These are phyloP conservation scores for Drosophila chauvacae DNA, from an alignment of 1,140 invertebrate genomes.

Conservation along the genomic window DNA sequence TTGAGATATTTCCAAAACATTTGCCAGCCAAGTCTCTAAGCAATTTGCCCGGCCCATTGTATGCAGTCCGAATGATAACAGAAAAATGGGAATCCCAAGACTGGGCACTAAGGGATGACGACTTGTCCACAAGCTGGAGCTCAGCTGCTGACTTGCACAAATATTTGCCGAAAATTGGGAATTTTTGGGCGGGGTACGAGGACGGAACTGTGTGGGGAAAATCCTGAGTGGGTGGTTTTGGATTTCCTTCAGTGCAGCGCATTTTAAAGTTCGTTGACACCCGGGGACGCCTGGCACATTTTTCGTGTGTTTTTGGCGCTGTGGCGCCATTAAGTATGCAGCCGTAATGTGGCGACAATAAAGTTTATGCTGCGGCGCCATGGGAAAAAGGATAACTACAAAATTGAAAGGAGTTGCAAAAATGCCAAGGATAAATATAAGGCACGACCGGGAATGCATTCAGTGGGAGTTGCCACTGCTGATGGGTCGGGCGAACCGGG, in stretches of 20 bases:
- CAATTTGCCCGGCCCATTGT: constrained; percentile 59
- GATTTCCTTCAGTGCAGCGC: constrained; percentile 29
- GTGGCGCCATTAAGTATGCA: constrained; percentile 76
- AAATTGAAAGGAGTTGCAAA: constrained; percentile 18
- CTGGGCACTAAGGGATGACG: constrained; percentile 34
- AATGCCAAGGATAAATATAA: constrained; percentile 13
- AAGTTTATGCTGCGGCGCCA: constrained; percentile 73
- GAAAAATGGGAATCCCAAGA: constrained; percentile 29
- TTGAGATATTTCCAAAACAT: constrained; percentile 82
- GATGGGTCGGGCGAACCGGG: constrained; percentile 2
- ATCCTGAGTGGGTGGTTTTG: constrained; percentile 30
- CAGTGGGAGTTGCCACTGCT: constrained; percentile 16
- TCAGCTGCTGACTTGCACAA: constrained; percentile 72
- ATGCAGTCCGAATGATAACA: constrained; percentile 74
- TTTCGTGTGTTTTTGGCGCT: constrained; percentile 36
- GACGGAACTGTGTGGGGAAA: background rate
- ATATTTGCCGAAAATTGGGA: constrained; percentile 68
- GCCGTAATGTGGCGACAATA: constrained; percentile 78
- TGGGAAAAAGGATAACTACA: constrained; percentile 1
- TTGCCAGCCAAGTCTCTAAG: constrained; percentile 62
- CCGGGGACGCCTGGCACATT: constrained; percentile 38
- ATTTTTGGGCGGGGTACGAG: constrained; percentile 9
- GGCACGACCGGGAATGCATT: background rate
- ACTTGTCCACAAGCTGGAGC: constrained; percentile 26
- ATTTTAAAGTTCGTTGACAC: constrained; percentile 80